Evolutionary conservation across 2,797 vertebrate species (phyloP).

Genomic region (Helostoma temminkii): DNA sequence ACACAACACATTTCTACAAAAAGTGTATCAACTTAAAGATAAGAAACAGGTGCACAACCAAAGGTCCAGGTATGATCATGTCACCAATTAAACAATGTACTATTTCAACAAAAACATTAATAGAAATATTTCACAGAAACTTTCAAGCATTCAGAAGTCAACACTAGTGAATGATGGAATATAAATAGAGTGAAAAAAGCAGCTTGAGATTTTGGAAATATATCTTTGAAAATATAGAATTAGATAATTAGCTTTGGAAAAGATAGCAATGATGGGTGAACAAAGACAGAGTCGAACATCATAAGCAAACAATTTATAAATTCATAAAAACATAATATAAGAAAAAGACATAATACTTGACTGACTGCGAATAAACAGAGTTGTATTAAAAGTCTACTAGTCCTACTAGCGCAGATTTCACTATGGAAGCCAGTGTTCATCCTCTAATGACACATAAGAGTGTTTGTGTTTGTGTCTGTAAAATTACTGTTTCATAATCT

Average conservation of each 20-base stretch:
- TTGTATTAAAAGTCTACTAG: constrained; percentile 11
- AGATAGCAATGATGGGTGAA: background rate
- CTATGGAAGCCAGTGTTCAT: constrained; percentile 42
- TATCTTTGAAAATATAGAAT: constrained; percentile 6
- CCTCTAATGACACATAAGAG: constrained; percentile 53
- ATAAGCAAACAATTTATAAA: background rate
- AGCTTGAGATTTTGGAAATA: background rate
- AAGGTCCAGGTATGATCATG: background rate
- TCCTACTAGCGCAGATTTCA: constrained; percentile 34
- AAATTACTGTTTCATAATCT: constrained; percentile 73
- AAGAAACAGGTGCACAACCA: background rate
- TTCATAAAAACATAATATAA: background rate
- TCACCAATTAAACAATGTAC: background rate
- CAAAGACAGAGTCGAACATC: background rate
- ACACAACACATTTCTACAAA: too few relatives aligned
- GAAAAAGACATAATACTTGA: background rate
- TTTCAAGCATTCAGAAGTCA: background rate
- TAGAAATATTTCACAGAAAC: background rate
- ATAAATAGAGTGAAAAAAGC: background rate
- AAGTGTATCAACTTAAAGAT: background rate
- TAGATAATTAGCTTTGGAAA: background rate
- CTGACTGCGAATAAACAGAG: background rate
- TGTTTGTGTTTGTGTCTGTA: constrained; percentile 52
- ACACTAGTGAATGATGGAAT: background rate
- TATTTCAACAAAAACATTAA: constrained; percentile 8